A percentile compares a stretch with the other conserved stretches of the same genome.
Evolutionary conservation across 1,140 invertebrate species (phyloP).

Genomic region (Asobara japonica): DNA sequence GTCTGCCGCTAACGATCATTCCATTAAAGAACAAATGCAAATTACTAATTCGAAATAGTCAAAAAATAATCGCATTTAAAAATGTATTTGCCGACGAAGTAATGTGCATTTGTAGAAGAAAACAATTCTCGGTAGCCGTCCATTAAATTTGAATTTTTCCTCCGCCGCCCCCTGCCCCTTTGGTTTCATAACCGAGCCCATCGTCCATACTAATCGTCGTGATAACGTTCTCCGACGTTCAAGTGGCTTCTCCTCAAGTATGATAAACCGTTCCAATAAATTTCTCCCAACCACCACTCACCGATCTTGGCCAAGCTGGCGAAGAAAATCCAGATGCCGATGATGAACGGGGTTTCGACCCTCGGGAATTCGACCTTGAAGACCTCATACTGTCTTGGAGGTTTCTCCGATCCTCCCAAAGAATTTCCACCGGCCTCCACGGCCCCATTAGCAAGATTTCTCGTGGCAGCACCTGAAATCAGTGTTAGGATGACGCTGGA

Average conservation of each 20-base stretch:
- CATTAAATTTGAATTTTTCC: no score
- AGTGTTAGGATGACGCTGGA: no score
- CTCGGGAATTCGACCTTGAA: constrained; percentile 85
- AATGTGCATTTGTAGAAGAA: no score
- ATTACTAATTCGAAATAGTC: no score
- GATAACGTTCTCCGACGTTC: background rate
- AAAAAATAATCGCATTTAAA: no score
- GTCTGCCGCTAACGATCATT: no score
- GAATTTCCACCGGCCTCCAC: constrained; percentile 46
- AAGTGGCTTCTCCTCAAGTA: constrained; percentile 4
- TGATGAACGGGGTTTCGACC: constrained; percentile 92
- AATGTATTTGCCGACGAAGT: no score
- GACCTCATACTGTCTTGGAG: constrained; percentile 73
- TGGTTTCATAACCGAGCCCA: constrained; percentile 11
- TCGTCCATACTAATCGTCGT: constrained; percentile 14
- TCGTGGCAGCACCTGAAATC: constrained; percentile 47
- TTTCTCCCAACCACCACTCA: constrained; percentile 69
- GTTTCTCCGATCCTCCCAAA: constrained; percentile 15
- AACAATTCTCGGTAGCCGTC: no score
- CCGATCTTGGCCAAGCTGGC: constrained; percentile 95
- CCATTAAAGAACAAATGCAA: no score
- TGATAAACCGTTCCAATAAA: background rate
- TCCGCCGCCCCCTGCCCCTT: no score
- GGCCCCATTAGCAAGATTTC: constrained; percentile 42
- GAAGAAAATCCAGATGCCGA: constrained; percentile 94